These are phyloP conservation scores for Propithecus coquereli DNA, from an alignment of 2,113 vertebrate genomes.

Conservation along the genomic window DNA sequence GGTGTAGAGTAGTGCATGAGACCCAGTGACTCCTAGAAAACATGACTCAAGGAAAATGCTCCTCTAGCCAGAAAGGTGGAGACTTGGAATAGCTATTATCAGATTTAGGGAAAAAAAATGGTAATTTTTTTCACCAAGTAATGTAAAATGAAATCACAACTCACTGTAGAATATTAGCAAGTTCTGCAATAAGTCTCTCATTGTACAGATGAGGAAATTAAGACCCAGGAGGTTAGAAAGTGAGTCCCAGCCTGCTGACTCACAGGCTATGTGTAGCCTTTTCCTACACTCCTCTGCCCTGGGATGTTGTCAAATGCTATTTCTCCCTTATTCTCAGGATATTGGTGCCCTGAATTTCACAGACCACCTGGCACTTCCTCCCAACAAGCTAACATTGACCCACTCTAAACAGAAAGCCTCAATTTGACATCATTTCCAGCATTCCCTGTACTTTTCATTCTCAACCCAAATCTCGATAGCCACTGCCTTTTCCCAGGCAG, in stretches of 20 bases:
- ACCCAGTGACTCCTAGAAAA: not conserved
- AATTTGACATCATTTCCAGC: not conserved
- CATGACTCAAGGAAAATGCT: not conserved
- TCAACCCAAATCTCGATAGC: not conserved
- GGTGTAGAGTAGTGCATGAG: not conserved
- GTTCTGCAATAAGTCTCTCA: not conserved
- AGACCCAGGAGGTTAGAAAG: not conserved
- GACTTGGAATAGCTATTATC: not conserved
- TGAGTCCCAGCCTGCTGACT: not conserved
- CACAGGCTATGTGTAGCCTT: not conserved
- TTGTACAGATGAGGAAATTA: not conserved
- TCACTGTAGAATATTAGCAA: not conserved
- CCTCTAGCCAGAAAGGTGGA: not conserved
- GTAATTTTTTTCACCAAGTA: not conserved
- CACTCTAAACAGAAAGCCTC: not conserved
- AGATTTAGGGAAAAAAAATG: not conserved
- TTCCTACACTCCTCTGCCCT: not conserved
- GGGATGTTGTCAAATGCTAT: not conserved
- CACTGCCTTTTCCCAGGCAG: not conserved
- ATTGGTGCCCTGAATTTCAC: not conserved
- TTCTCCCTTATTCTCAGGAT: not conserved
- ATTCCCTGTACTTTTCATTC: not conserved
- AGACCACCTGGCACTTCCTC: not conserved
- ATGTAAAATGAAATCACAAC: not conserved
- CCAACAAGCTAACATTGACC: not conserved